Conservation (phyloP, 2,113 vertebrate species). For the Nycticorax nycticorax region DNA sequence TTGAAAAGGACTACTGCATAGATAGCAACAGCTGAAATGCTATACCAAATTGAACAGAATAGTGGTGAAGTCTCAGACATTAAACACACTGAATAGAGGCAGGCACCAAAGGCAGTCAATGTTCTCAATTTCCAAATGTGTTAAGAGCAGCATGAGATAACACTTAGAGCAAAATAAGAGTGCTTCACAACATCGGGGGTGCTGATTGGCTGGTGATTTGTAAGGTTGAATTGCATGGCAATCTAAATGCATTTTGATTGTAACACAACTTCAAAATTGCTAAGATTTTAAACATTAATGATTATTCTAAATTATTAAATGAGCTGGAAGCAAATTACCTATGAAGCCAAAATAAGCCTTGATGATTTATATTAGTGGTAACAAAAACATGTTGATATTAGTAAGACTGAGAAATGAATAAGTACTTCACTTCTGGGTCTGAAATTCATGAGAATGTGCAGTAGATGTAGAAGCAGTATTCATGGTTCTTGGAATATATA, state of each 20-base stretch:
- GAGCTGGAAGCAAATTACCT: conserved; percentile 56
- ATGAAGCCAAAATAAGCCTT: conserved; percentile 30
- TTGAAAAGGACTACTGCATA: background rate
- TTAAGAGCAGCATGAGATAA: conserved; percentile 51
- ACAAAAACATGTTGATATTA: conserved; percentile 51
- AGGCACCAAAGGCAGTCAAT: conserved; percentile 18
- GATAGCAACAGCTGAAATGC: background rate
- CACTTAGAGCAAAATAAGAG: conserved; percentile 27
- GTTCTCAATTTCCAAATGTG: conserved; percentile 33
- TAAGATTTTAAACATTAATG: conserved; percentile 49
- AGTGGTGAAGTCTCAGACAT: background rate
- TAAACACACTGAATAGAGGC: background rate
- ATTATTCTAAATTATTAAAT: conserved; percentile 60
- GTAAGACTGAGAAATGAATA: background rate
- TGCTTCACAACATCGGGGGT: conserved; percentile 46
- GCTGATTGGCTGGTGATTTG: conserved; percentile 61
- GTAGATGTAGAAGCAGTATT: background rate
- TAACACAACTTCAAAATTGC: conserved; percentile 42
- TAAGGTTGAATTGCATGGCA: conserved; percentile 38
- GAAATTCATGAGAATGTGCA: background rate
- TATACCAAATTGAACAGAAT: background rate
- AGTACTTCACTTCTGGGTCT: background rate
- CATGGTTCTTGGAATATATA: background rate
- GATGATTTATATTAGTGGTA: conserved; percentile 42
- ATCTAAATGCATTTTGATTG: conserved; percentile 46